Conservation (phyloP, 2,797 vertebrate species). For the Rhyacichthys aspro region DNA sequence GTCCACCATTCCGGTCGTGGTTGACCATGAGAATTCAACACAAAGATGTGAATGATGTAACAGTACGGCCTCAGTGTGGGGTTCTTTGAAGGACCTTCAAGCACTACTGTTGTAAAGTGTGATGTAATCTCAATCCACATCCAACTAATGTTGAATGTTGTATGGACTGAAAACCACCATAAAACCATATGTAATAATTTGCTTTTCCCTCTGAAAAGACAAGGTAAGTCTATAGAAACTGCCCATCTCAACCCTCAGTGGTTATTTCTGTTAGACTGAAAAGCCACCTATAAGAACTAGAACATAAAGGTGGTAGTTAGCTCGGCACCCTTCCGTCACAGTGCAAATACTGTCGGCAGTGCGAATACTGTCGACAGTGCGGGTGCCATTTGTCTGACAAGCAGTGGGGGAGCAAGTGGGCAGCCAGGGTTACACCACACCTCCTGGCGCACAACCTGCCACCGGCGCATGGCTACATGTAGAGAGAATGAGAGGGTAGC, state of each 20-base stretch:
- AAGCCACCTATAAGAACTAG: constrained; percentile 21
- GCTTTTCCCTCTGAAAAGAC: too few species aligned
- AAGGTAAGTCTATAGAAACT: not conserved
- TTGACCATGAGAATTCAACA: not conserved
- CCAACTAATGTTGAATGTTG: too few species aligned
- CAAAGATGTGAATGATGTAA: not conserved
- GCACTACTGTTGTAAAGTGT: not conserved
- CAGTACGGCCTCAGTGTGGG: not conserved
- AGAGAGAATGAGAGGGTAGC: constrained; percentile 57
- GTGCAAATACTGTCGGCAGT: constrained; percentile 41
- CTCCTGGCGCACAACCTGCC: constrained; percentile 49
- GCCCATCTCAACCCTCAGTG: not conserved
- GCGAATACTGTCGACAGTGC: constrained; percentile 39
- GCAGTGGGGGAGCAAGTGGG: constrained; percentile 49
- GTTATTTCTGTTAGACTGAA: constrained; percentile 23
- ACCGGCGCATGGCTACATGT: constrained; percentile 43
- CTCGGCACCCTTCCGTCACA: constrained; percentile 32
- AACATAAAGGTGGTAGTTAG: constrained; percentile 24
- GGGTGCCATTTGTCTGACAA: constrained; percentile 56
- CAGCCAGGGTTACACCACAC: constrained; percentile 69
- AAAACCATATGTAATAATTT: too few species aligned
- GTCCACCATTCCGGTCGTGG: too few species aligned
- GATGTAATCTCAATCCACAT: too few species aligned
- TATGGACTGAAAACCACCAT: too few species aligned
- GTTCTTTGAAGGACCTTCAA: not conserved